Percentiles rank a stretch among this genome's conserved stretches.
Conservation (phyloP, 2,888 invertebrate species). For the Listrodromus nycthemerus region DNA sequence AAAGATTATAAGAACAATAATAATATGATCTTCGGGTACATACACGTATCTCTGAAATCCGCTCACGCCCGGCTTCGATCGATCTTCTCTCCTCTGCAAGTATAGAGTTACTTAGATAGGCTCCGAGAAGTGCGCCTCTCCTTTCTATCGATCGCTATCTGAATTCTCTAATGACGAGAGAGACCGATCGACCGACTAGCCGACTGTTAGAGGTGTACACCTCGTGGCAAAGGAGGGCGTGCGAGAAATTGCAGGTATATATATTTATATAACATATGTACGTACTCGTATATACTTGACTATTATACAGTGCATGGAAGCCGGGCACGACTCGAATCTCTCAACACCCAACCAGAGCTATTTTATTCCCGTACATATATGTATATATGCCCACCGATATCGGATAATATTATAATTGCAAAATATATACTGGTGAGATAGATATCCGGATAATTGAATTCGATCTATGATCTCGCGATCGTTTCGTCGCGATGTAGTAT, state of each 20-base stretch:
- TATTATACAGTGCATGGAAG: conserved; percentile 33
- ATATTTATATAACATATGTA: conserved; percentile 14
- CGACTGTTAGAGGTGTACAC: conserved; percentile 55
- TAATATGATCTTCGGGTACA: background rate
- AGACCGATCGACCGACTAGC: conserved; percentile 64
- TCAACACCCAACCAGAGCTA: conserved; percentile 59
- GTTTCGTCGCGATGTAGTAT: conserved; percentile 47
- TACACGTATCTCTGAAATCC: conserved; percentile 26
- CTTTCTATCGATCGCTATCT: conserved; percentile 67
- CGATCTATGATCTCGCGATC: conserved; percentile 63
- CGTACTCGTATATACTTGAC: conserved; percentile 9
- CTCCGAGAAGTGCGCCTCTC: conserved; percentile 53
- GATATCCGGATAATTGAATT: conserved; percentile 67
- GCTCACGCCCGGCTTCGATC: conserved; percentile 53
- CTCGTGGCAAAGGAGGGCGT: conserved; percentile 60
- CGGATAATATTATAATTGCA: conserved; percentile 67
- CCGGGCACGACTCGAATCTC: conserved; percentile 55
- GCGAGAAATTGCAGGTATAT: conserved; percentile 55
- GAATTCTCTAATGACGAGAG: conserved; percentile 66
- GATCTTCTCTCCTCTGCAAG: conserved; percentile 57
- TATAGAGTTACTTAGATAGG: conserved; percentile 15
- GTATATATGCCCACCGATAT: conserved; percentile 6
- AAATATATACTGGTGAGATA: conserved; percentile 60
- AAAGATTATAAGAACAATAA: conserved; percentile 30
- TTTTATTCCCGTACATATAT: conserved; percentile 31